Evolutionary conservation across 2,888 invertebrate species (phyloP).

Genomic region (Entomobrya proxima): DNA sequence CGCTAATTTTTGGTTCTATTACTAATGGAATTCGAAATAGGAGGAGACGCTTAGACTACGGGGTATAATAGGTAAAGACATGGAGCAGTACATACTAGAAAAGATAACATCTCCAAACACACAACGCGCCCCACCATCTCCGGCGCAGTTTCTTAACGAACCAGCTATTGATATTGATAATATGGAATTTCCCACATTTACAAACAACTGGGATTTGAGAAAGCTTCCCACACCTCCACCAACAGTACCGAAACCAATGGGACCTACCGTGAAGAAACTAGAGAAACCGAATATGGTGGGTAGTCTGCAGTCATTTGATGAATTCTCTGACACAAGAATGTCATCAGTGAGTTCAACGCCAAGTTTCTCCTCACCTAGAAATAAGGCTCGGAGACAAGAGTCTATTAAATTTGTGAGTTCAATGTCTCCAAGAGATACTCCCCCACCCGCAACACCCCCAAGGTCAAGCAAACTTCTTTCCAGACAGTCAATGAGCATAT

Average conservation of each 20-base stretch:
- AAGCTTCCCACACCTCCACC: constrained; percentile 67
- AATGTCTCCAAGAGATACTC: neutral
- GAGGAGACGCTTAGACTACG: constrained; percentile 35
- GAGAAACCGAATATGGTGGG: constrained; percentile 58
- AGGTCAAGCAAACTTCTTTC: neutral
- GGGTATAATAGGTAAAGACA: constrained; percentile 49
- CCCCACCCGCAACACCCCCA: constrained; percentile 20
- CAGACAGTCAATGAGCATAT: constrained; percentile 23
- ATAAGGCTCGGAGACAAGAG: constrained; percentile 41
- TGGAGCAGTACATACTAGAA: constrained; percentile 57
- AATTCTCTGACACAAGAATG: neutral
- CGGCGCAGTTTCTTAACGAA: neutral
- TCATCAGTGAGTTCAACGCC: neutral
- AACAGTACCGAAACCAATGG: neutral
- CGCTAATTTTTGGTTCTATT: neutral
- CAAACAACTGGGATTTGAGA: constrained; percentile 63
- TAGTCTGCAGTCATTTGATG: constrained; percentile 58
- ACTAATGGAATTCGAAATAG: neutral
- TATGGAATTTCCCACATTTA: neutral
- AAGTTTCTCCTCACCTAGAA: neutral
- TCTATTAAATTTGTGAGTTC: constrained; percentile 53
- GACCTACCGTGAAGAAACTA: constrained; percentile 38
- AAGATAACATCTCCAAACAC: constrained; percentile 2
- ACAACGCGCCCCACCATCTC: neutral
- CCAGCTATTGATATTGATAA: neutral